Base-by-base conservation (phyloP, 2,113 vertebrate species). In the Microtus richardsoni region DNA sequence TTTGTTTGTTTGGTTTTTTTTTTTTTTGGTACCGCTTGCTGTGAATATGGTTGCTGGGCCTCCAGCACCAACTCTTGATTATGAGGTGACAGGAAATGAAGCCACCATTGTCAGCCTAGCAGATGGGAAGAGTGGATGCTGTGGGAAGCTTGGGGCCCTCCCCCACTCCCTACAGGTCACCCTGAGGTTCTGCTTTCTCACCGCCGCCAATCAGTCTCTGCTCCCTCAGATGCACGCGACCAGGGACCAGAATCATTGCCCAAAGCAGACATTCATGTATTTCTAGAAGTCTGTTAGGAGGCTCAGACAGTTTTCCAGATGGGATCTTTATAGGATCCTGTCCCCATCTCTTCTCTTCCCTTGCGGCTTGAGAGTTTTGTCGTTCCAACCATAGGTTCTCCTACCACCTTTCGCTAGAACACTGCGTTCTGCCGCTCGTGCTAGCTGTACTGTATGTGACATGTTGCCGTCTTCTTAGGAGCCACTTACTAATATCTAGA, bases 401-500 rank as follows among this genome's bases (percentile, higher is more conserved):
- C 44, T 1, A 49, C 10, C 0, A 12, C 10, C n/a, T 89, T 74
- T 62, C 22, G 33, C 26, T 79, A 24, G 2, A 3, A 49, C 26
- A 30, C 47, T 49, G 39, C 36, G 52, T 11, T 36, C 30, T 83
- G 68, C 47, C 7, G 11, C 28, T 95, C 28, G 21, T 0, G 28
- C 47, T 44, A 79, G 41, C 73, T 41, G 9, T 10, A 36, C 16
- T 83, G 39, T 41, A 64, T 79, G 2, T 88, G 54, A n/a, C 54
- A 66, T 16, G 4, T n/a, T 77, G 19, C 30, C 16, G 0, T 96
- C 22, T 89, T 89, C 66, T 70, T 41, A 87, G 87, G 14, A 91
- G 49, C 24, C 80, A 74, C 75, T 93, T 89, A 89, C 49, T 89
- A 89, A 73, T 88, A 90, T 36, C 89, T 82, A 71, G 3, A 73